phyloP scores from a whole-genome alignment of 2,113 vertebrate genomes.

The Struthidea cinerea region DNA sequence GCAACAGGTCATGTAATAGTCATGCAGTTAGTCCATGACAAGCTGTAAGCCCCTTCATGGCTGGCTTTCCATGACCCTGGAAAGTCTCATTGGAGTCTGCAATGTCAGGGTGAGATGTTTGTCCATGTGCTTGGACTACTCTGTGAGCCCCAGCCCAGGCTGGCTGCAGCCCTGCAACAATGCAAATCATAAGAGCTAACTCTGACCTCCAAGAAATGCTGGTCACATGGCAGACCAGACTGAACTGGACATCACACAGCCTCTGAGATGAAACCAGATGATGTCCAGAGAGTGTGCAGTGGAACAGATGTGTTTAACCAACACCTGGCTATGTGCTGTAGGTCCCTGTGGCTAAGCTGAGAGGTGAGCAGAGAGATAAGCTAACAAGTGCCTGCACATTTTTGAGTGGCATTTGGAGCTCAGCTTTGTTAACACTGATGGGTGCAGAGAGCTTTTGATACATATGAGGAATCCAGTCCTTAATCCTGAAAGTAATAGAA shows the following conservation, averaged over 20 bases:
- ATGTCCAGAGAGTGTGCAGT: neutral
- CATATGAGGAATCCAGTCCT: neutral
- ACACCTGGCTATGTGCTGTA: neutral
- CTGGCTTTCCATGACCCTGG: neutral
- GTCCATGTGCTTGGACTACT: neutral
- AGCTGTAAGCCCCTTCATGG: neutral
- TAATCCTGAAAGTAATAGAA: neutral
- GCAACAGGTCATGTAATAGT: neutral
- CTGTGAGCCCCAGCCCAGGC: neutral
- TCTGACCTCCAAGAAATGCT: neutral
- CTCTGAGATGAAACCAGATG: neutral
- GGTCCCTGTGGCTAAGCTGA: neutral
- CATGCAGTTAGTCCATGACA: neutral
- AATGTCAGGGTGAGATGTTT: neutral
- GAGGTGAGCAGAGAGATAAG: neutral
- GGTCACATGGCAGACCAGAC: neutral
- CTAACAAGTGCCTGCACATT: neutral
- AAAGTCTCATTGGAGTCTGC: neutral
- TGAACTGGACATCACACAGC: neutral
- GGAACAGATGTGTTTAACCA: neutral
- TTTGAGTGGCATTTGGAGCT: neutral
- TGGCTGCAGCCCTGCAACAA: neutral
- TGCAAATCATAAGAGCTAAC: neutral
- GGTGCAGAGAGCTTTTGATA: neutral
- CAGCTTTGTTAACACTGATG: neutral